These are phyloP conservation scores for Reticulitermes lucifugus DNA, from an alignment of 2,888 invertebrate species.

Conservation along the genomic window DNA sequence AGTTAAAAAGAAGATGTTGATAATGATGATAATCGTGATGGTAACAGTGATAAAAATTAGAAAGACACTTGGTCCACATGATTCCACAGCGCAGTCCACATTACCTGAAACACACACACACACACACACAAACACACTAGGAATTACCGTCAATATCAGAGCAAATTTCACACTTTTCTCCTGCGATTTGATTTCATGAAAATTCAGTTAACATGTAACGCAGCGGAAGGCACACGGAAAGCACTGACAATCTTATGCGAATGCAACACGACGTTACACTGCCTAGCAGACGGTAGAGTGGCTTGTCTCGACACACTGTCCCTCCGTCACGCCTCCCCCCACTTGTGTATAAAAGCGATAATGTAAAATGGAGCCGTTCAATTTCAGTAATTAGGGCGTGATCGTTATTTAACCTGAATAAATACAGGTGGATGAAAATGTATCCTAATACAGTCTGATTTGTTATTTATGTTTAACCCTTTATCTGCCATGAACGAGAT, in stretches of 20 bases:
- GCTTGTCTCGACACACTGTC: neutral
- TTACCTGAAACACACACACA: too few relatives aligned
- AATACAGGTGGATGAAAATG: neutral
- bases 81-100: too few relatives aligned
- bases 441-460: neutral
- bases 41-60: neutral
- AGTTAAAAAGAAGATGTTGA: too few relatives aligned
- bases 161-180: too few relatives aligned
- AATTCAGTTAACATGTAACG: too few relatives aligned
- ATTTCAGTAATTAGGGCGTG: neutral
- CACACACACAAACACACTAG: too few relatives aligned
- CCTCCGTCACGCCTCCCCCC: neutral
- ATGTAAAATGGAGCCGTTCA: neutral
- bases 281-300: neutral
- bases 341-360: neutral
- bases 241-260: neutral
- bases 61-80: neutral
- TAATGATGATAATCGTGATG: neutral
- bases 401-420: neutral
- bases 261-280: neutral
- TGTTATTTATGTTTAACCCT: too few relatives aligned
- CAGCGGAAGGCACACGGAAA: neutral
- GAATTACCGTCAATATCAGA: too few relatives aligned
- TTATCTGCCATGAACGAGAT: too few relatives aligned
- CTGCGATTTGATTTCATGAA: too few relatives aligned